Percentiles rank a stretch among this genome's conserved stretches.
phyloP scores from a whole-genome alignment of 2,797 vertebrate genomes.

The Peromyscus eremicus region DNA sequence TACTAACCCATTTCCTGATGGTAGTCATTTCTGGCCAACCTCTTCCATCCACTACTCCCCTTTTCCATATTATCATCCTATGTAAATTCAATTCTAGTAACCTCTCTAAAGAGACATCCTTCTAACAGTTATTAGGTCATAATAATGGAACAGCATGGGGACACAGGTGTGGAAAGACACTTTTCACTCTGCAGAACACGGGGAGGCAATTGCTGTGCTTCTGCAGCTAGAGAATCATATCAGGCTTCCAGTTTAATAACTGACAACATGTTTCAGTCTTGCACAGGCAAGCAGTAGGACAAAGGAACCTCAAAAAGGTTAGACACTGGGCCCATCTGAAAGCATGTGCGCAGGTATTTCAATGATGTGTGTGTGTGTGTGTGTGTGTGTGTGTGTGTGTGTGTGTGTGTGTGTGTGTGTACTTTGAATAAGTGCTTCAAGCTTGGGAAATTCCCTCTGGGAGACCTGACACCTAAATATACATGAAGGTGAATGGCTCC shows the following conservation, averaged over 20 bases:
- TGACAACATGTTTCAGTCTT: slow-evolving; percentile 53
- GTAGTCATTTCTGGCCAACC: neutral
- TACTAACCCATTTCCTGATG: neutral
- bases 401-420: too few relatives aligned
- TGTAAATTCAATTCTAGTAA: slow-evolving; percentile 63
- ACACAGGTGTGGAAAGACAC: slow-evolving; percentile 66
- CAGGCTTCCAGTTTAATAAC: slow-evolving; percentile 64
- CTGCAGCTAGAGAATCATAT: slow-evolving; percentile 67
- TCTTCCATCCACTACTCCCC: neutral
- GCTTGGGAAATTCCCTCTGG: neutral
- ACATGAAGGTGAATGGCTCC: slow-evolving; percentile 58
- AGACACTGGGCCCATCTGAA: neutral
- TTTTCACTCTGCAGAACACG: slow-evolving; percentile 44
- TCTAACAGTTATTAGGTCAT: slow-evolving; percentile 70
- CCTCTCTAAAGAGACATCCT: slow-evolving; percentile 67
- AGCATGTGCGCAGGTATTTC: neutral
- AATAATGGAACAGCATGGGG: slow-evolving; percentile 50
- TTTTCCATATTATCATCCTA: neutral
- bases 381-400: neutral
- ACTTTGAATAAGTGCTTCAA: neutral
- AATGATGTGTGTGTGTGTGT: neutral
- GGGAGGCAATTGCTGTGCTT: slow-evolving; percentile 54
- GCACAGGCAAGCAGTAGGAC: slow-evolving; percentile 29
- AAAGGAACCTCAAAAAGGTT: neutral
- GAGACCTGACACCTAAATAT: slow-evolving; percentile 1